Evolutionary conservation across 1,140 invertebrate species (phyloP), one percentile per base, ranked within the genome.

Genomic region (Bombus sibiricus): DNA sequence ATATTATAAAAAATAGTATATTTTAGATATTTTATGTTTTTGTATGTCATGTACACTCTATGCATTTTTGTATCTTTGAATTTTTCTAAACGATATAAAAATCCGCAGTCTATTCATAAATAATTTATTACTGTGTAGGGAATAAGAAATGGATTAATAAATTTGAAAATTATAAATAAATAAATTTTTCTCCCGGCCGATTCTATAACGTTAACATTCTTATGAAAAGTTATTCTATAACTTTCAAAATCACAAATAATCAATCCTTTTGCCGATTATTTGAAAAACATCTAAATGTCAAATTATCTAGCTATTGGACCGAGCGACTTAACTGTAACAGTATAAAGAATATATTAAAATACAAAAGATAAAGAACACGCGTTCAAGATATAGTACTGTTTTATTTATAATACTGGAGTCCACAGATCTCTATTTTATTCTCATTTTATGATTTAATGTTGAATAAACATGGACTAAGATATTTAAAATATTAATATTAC

Each of bases 401-500:
- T 53, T 41, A n/a, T 72, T 81, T 71, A 18, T 69, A 59, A 59
- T 81, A 81, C 5, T 41, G 25, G 59, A 3, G 72, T 37, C 37
- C 37, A 47, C 25, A 64, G 0, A 68, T 34, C 3, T 25, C 1
- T 39, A 64, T 59, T 47, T 66, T 66, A 39, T 47, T 81, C 28
- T 37, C 28, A 71, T 86, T 34, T 74, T 69, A 15, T 22, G 66
- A 86, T 34, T 73, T 47, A 47, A 47, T 47, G 0, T 47, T 47
- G 15, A 25, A 76, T 76, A 39, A 57, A 34, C 9, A 37, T 22
- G 59, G 6, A 8, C 1, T 73, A n/a, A 64, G 15, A 32, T 8
- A 71, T 32, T 57, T 25, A 43, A 37, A 43, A 41, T 85, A 69
- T 47, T 53, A 69, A 3, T 25, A 43, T 32, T 53, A 0, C 6